Evolutionary conservation across 2,113 vertebrate species (phyloP).

Genomic region (Stigmatopora nigra): DNA sequence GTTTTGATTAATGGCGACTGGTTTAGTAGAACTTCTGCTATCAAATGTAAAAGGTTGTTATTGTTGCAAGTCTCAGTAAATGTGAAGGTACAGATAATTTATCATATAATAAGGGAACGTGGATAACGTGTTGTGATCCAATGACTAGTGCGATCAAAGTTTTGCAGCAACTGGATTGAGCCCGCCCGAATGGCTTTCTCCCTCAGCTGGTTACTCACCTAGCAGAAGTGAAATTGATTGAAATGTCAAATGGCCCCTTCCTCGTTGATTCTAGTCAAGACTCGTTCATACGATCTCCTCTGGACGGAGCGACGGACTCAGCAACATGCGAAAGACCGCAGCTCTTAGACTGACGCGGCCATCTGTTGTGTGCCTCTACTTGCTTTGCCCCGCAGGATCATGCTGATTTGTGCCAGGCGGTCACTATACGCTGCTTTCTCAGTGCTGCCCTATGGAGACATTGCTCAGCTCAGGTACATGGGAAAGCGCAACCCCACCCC

Average conservation of each 20-base stretch:
- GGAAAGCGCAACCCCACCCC: slow-evolving; percentile 32
- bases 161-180: not conserved
- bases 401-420: slow-evolving; percentile 94
- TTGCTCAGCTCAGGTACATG: slow-evolving; percentile 80
- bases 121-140: no score
- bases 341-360: slow-evolving; percentile 49
- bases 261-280: not conserved
- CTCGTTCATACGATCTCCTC: not conserved
- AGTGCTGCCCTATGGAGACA: slow-evolving; percentile 91
- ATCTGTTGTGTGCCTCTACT: slow-evolving; percentile 62
- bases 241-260: not conserved
- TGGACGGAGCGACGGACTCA: not conserved
- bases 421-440: slow-evolving; percentile 94
- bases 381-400: slow-evolving; percentile 79
- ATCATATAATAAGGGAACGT: no score
- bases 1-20: not conserved
- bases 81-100: not conserved
- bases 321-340: slow-evolving; percentile 5
- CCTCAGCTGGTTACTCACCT: not conserved
- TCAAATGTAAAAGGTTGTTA: not conserved
- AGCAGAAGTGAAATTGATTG: not conserved
- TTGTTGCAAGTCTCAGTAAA: not conserved
- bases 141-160: not conserved
- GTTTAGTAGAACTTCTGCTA: not conserved
- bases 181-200: not conserved